phyloP scores from a whole-genome alignment of 2,113 vertebrate genomes.

The Mugil cephalus region DNA sequence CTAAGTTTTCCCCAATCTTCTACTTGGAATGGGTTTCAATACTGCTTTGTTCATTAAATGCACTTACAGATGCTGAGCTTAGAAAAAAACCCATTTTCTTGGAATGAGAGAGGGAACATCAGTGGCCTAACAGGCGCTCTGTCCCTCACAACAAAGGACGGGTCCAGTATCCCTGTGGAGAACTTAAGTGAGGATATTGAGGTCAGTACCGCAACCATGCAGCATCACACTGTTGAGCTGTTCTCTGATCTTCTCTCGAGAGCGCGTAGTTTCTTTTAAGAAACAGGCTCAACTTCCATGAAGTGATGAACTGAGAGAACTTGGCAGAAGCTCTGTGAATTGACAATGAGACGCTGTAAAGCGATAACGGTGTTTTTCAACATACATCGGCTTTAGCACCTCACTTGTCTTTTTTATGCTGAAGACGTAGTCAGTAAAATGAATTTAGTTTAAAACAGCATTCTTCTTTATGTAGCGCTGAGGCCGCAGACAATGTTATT shows the following conservation, averaged over 20 bases:
- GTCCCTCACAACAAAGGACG: constrained; percentile 83
- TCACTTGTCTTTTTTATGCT: background rate
- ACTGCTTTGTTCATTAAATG: background rate
- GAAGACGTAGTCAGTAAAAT: background rate
- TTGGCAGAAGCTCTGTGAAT: no score
- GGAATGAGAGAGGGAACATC: constrained; percentile 75
- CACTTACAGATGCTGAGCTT: constrained; percentile 89
- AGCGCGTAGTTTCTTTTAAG: background rate
- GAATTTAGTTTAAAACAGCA: background rate
- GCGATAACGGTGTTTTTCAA: no score
- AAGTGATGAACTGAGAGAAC: no score
- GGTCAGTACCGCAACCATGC: constrained; percentile 75
- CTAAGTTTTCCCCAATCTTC: background rate
- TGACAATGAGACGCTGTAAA: no score
- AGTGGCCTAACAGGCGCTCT: constrained; percentile 85
- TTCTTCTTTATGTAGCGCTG: background rate
- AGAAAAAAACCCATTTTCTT: constrained; percentile 86
- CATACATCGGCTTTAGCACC: no score
- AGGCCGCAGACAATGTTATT: background rate
- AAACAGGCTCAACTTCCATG: background rate
- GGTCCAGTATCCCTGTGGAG: constrained; percentile 83
- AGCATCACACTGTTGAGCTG: background rate
- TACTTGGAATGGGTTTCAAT: background rate
- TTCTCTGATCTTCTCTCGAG: constrained; percentile 1
- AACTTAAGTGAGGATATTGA: constrained; percentile 88